A percentile compares a stretch with the other conserved stretches of the same genome.
Conservation (phyloP, 2,797 vertebrate genomes). For the Pristis pectinata region DNA sequence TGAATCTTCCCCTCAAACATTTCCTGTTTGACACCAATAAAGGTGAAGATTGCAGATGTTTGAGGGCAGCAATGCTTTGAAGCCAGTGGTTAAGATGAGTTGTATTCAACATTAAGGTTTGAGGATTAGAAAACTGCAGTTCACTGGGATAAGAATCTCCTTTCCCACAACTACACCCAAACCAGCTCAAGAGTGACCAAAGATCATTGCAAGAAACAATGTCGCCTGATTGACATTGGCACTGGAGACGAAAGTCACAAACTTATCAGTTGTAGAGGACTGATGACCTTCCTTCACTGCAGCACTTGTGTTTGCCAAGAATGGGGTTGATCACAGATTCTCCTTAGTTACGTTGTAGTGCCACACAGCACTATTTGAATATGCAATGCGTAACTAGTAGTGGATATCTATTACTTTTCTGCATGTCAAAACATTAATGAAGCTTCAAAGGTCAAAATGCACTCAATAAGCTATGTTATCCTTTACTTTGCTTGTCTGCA, state of each 20-base stretch:
- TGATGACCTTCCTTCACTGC: neutral
- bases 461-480: neutral
- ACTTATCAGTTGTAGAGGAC: neutral
- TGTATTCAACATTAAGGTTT: neutral
- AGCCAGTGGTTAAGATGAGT: neutral
- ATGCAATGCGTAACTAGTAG: neutral
- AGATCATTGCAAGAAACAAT: neutral
- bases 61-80: neutral
- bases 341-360: neutral
- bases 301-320: neutral
- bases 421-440: constrained; percentile 11
- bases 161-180: neutral
- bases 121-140: neutral
- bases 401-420: neutral
- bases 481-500: neutral
- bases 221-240: neutral
- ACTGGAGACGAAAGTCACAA: neutral
- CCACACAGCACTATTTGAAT: neutral
- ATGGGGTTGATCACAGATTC: neutral
- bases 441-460: constrained; percentile 28
- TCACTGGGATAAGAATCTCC: neutral
- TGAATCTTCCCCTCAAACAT: neutral
- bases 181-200: neutral
- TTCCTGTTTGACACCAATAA: neutral
- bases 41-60: neutral